Conservation (phyloP, 1,140 invertebrate species). For the Lepidostoma basale region DNA sequence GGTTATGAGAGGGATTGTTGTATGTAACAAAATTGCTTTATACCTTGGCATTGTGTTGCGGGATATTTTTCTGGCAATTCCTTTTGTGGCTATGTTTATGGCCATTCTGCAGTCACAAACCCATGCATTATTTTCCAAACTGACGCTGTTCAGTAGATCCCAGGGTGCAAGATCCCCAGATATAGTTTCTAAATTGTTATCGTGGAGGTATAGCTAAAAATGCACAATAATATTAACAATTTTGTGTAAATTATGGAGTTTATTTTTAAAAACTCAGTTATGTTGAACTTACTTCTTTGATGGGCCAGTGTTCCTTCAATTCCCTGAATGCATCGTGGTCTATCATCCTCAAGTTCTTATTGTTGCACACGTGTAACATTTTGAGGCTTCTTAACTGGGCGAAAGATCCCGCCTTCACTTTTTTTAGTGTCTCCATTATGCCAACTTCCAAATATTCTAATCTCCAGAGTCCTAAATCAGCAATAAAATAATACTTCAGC, state of each 20-base stretch:
- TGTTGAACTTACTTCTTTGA: constrained; percentile 58
- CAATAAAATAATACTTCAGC: background rate
- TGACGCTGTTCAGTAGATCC: constrained; percentile 56
- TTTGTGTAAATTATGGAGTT: background rate
- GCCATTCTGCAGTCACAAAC: constrained; percentile 64
- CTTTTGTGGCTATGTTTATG: constrained; percentile 53
- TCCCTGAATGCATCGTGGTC: constrained; percentile 61
- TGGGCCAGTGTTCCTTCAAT: constrained; percentile 56
- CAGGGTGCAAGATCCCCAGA: constrained; percentile 56
- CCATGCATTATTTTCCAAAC: constrained; percentile 64
- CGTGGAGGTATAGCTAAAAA: constrained; percentile 59
- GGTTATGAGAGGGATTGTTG: background rate
- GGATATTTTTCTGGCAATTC: constrained; percentile 26
- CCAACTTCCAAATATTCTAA: constrained; percentile 63
- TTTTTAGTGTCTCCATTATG: constrained; percentile 60
- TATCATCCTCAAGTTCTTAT: constrained; percentile 57
- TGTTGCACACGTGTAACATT: constrained; percentile 60
- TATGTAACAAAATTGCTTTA: background rate
- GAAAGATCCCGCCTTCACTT: constrained; percentile 61
- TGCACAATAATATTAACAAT: background rate
- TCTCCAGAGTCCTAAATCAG: constrained; percentile 55
- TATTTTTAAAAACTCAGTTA: background rate
- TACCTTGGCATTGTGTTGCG: constrained; percentile 21
- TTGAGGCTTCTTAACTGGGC: constrained; percentile 58
- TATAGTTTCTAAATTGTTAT: constrained; percentile 60